These are phyloP conservation scores for Platorchestia sp. DNA, from an alignment of 1,140 invertebrate species.

Conservation along the genomic window DNA sequence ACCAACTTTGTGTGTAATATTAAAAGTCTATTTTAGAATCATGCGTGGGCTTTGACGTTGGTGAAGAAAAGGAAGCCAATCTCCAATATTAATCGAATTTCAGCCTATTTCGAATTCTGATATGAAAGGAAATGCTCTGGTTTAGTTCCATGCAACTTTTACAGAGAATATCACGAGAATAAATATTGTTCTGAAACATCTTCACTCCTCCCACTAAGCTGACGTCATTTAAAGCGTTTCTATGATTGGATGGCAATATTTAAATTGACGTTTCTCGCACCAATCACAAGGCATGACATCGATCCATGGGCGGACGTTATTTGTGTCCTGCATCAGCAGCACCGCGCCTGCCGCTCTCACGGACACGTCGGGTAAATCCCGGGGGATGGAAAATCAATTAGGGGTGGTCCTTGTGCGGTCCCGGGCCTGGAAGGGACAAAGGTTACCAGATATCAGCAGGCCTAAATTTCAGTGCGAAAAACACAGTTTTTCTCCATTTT, in stretches of 20 bases:
- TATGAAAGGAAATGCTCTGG: neutral
- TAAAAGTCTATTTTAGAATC: neutral
- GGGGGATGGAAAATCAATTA: constrained; percentile 40
- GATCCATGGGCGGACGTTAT: constrained; percentile 18
- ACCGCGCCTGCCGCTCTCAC: neutral
- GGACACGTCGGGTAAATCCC: neutral
- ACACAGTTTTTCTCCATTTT: neutral
- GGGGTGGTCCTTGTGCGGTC: neutral
- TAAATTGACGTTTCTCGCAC: neutral
- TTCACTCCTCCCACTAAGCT: neutral
- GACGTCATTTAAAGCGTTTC: neutral
- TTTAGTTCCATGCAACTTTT: neutral
- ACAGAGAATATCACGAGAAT: neutral
- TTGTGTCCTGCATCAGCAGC: neutral
- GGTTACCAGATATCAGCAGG: neutral
- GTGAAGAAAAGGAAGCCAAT: neutral
- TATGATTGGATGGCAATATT: constrained; percentile 25
- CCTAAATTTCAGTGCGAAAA: neutral
- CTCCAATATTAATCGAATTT: neutral
- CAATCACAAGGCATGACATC: neutral
- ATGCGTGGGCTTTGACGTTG: neutral
- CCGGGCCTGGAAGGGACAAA: neutral
- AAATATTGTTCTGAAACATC: constrained; percentile 34
- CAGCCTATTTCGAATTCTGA: neutral
- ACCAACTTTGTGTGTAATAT: neutral